These are phyloP conservation scores for Laterallus jamaicensis DNA, from an alignment of 2,113 vertebrate species.

Conservation along the genomic window DNA sequence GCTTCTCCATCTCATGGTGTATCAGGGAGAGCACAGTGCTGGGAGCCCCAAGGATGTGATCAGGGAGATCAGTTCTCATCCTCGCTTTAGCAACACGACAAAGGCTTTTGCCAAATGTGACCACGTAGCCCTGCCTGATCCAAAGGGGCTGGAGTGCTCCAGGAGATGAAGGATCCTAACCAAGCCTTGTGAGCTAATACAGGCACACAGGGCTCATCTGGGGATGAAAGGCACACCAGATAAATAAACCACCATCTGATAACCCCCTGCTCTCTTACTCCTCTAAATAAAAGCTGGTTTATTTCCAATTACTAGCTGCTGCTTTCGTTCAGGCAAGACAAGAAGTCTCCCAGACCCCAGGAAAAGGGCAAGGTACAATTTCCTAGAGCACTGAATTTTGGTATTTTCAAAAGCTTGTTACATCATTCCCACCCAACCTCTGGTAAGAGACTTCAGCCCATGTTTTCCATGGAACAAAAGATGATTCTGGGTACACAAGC, in stretches of 20 bases:
- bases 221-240: neutral
- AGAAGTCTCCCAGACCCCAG: neutral
- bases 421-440: neutral
- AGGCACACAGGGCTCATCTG: rapidly evolving
- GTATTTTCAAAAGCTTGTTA: neutral
- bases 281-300: neutral
- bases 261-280: neutral
- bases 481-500: neutral
- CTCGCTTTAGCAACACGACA: rapidly evolving
- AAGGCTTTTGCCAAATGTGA: neutral
- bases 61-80: neutral
- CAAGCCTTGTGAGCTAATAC: neutral
- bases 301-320: neutral
- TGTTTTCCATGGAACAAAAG: neutral
- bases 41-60: neutral
- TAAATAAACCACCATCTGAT: neutral
- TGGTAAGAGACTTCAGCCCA: neutral
- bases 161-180: neutral
- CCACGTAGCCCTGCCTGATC: neutral
- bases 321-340: neutral
- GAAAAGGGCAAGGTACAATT: neutral
- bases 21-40: neutral
- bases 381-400: neutral
- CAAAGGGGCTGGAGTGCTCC: neutral
- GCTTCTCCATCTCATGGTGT: neutral